Base-by-base conservation (phyloP, 2,113 vertebrate species). In the Polypterus bichir region DNA sequence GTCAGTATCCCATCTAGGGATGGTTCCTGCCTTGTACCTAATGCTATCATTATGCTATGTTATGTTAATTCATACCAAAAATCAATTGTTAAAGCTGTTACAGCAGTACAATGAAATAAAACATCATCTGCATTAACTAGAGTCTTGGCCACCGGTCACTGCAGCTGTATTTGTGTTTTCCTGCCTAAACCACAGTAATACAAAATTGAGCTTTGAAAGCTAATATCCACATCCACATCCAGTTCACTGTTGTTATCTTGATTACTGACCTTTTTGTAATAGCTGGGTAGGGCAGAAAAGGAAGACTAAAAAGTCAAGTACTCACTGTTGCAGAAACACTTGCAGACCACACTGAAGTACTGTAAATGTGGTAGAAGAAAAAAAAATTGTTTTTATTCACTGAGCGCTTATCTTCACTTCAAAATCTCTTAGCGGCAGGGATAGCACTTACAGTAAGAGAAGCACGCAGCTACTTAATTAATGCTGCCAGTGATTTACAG, bases 401-500 rank as follows among this genome's bases (percentile, higher is more conserved):
- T 8, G 9, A 57, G 27, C 3, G 6, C n/a, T 8, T 62, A 10
- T 47, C 5, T 47, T 11, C 47, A 58, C 59, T 52, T 56, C 48
- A 66, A 62, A 48, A 27, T 59, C 49, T 62, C 56, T 10, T 7
- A 57, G 2, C 61, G 46, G 47, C 64, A 65, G 68, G 64, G 55
- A 56, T 47, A 67, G 48, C n/a, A 49, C 7, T 55, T 48, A 66
- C 64, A 70, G 65, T 63, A 64, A 44, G 56, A 71, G 54, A 59
- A 48, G 58, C 54, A 6, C 67, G 6, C 54, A 70, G 51, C 55
- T 60, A 75, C 58, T 66, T 66, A 62, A 74, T 73, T 62, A 80
- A 70, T 71, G 1, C 48, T 66, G 74, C 66, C 63, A 63, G 58
- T 74, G 64, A 81, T 76, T 79, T 79, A 63, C 65, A 45, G 10